A percentile compares a stretch with the other conserved stretches of the same genome.
Evolutionary conservation across 2,797 vertebrate genomes (phyloP).

Genomic region (Etheostoma nigrum): DNA sequence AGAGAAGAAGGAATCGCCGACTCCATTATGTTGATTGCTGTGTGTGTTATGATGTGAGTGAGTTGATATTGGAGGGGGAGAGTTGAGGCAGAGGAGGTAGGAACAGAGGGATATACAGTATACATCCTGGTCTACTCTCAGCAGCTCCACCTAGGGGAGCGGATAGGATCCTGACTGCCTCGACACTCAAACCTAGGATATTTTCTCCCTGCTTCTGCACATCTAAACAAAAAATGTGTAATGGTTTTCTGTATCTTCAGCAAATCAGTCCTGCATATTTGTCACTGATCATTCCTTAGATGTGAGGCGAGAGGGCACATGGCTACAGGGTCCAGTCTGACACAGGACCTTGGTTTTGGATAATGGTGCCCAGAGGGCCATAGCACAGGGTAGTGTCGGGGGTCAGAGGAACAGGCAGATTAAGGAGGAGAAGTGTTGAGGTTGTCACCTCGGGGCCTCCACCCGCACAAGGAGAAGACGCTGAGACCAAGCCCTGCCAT

Average conservation of each 20-base stretch:
- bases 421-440: slow-evolving; percentile 81
- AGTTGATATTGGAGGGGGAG: slow-evolving; percentile 25
- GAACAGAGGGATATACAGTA: slow-evolving; percentile 17
- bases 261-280: slow-evolving; percentile 59
- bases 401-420: slow-evolving; percentile 79
- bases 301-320: slow-evolving; percentile 61
- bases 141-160: slow-evolving; percentile 80
- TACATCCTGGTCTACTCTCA: slow-evolving; percentile 58
- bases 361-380: slow-evolving; percentile 76
- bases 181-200: not conserved
- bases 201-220: slow-evolving; percentile 22
- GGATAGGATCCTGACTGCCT: slow-evolving; percentile 40
- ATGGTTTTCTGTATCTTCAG: slow-evolving; percentile 38
- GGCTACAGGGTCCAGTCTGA: slow-evolving; percentile 69
- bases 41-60: slow-evolving; percentile 26
- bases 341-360: slow-evolving; percentile 64
- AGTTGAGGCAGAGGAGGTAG: slow-evolving; percentile 1
- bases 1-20: not conserved
- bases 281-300: slow-evolving; percentile 67
- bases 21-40: slow-evolving; percentile 19
- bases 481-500: slow-evolving; percentile 67
- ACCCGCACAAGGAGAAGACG: slow-evolving; percentile 65
- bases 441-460: slow-evolving; percentile 82
- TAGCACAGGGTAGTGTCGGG: slow-evolving; percentile 53
- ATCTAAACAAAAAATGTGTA: slow-evolving; percentile 47